phyloP scores from a whole-genome alignment of 1,140 invertebrate genomes.

The Rhagoletis pomonella region DNA sequence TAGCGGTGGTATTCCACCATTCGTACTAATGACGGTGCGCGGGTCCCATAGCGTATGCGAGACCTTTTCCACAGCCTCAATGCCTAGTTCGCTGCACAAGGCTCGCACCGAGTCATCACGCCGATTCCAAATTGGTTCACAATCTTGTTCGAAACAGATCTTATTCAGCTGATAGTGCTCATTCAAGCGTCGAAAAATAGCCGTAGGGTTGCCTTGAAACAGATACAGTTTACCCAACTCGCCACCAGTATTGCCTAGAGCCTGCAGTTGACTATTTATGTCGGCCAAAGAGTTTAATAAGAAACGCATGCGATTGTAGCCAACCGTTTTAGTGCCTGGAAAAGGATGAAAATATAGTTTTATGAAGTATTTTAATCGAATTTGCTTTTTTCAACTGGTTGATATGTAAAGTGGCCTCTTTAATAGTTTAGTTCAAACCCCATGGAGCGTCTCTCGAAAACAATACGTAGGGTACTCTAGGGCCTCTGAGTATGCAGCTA shows the following conservation, averaged over 20 bases:
- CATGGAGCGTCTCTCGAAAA: too few species aligned
- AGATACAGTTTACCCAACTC: constrained; percentile 78
- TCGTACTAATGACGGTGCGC: constrained; percentile 79
- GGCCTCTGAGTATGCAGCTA: too few species aligned
- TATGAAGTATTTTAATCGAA: too few species aligned
- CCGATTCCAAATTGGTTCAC: constrained; percentile 82
- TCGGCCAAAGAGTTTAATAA: constrained; percentile 83
- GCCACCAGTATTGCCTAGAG: constrained; percentile 75
- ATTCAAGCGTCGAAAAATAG: constrained; percentile 78
- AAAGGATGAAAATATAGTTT: neutral
- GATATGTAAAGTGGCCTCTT: too few species aligned
- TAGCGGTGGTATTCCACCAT: constrained; percentile 82
- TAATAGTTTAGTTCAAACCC: too few species aligned
- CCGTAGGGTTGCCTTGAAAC: constrained; percentile 80
- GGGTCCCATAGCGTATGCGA: constrained; percentile 86
- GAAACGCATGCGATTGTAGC: constrained; percentile 83
- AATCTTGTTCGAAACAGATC: constrained; percentile 82
- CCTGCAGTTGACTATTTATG: constrained; percentile 79
- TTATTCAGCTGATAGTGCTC: constrained; percentile 77
- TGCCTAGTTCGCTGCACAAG: constrained; percentile 77
- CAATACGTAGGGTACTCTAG: too few species aligned
- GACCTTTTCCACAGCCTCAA: constrained; percentile 78
- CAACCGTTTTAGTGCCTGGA: constrained; percentile 79
- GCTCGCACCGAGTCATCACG: constrained; percentile 79
- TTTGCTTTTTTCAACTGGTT: too few species aligned